A percentile compares a stretch with the other conserved stretches of the same genome.
Evolutionary conservation across 1,140 invertebrate genomes (phyloP).

Genomic region (Spodoptera litura): DNA sequence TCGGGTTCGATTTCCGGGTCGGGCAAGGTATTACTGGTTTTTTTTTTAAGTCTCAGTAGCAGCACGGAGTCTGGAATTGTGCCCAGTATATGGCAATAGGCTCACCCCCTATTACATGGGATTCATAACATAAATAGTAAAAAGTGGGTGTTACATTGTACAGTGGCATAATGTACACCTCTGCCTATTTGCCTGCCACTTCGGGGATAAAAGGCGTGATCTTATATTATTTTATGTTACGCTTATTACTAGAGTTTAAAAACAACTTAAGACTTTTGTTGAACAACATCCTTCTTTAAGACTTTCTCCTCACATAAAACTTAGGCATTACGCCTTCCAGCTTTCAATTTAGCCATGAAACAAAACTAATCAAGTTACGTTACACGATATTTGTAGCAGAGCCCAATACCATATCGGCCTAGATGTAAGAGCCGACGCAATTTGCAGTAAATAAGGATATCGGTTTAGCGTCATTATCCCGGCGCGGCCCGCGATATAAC

Average conservation of each 20-base stretch:
- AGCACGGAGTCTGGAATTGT: no score
- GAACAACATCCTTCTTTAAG: background rate
- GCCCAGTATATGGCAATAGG: no score
- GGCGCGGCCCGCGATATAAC: slow-evolving; percentile 50
- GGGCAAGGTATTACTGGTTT: no score
- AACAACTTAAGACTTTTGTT: slow-evolving; percentile 4
- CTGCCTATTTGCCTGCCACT: no score
- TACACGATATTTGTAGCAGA: slow-evolving; percentile 45
- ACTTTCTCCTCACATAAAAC: slow-evolving; percentile 11
- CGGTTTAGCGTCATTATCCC: slow-evolving; percentile 76
- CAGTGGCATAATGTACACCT: no score
- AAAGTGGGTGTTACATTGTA: no score
- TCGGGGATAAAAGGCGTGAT: no score
- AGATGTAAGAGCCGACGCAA: slow-evolving; percentile 58
- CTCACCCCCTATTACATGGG: no score
- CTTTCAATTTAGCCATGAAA: slow-evolving; percentile 45
- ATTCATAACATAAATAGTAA: no score
- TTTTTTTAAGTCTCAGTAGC: no score
- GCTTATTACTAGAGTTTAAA: background rate
- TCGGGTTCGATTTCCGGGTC: no score
- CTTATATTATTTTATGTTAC: background rate
- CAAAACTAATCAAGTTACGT: slow-evolving; percentile 53
- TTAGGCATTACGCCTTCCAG: slow-evolving; percentile 15
- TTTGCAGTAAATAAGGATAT: slow-evolving; percentile 81
- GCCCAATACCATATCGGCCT: slow-evolving; percentile 35